Conservation (phyloP, 2,888 invertebrate genomes). For the Chymomyza fuscimana region DNA sequence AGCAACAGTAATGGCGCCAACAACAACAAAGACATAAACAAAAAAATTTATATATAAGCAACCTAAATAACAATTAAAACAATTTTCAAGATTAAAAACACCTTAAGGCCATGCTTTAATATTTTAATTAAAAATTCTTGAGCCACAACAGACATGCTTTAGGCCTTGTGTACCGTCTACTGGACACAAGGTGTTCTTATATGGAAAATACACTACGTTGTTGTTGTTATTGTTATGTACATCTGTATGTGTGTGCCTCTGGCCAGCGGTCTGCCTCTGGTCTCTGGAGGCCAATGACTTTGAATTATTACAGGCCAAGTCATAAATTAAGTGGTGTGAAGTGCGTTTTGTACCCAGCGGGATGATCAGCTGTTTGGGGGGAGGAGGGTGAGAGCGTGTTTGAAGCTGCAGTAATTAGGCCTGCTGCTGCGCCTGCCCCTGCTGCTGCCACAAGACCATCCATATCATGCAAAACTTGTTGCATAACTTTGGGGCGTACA, state of each 20-base stretch:
- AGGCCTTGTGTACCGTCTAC: not conserved
- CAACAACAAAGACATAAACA: slow-evolving; percentile 57
- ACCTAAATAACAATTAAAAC: slow-evolving; percentile 74
- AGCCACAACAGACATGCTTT: slow-evolving; percentile 45
- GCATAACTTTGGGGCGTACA: not conserved
- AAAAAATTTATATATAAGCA: slow-evolving; percentile 74
- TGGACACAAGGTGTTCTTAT: not conserved
- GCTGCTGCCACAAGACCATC: not conserved
- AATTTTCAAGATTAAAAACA: slow-evolving; percentile 75
- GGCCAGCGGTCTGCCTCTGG: slow-evolving; percentile 45
- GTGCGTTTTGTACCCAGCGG: slow-evolving; percentile 19
- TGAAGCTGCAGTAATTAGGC: slow-evolving; percentile 11
- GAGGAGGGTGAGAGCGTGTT: not conserved
- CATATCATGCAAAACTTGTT: slow-evolving; percentile 1
- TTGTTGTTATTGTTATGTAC: slow-evolving; percentile 4
- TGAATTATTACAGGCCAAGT: slow-evolving; percentile 70
- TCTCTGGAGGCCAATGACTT: slow-evolving; percentile 75
- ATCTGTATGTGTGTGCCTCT: slow-evolving; percentile 22
- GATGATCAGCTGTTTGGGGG: slow-evolving; percentile 2
- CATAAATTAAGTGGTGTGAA: slow-evolving; percentile 69
- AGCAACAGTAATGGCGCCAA: slow-evolving; percentile 20
- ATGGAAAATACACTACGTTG: not conserved
- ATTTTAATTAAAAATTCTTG: slow-evolving; percentile 73
- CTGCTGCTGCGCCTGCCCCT: slow-evolving; percentile 32
- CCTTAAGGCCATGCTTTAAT: slow-evolving; percentile 68